phyloP scores from a whole-genome alignment of 2,797 vertebrate genomes.

The Monodelphis domestica region DNA sequence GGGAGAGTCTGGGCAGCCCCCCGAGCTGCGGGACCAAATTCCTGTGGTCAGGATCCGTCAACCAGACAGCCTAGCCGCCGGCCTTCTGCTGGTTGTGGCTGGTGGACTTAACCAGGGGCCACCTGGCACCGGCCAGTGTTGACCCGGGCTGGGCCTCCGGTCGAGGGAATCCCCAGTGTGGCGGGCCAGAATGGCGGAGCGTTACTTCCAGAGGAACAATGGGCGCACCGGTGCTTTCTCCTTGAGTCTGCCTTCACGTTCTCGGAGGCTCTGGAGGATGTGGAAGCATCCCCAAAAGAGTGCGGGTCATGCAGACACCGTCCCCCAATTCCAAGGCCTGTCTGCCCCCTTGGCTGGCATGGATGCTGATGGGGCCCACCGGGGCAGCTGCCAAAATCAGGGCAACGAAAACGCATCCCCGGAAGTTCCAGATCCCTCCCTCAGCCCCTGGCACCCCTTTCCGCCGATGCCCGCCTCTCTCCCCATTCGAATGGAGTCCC shows the following conservation, averaged over 20 bases:
- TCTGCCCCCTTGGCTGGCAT: too few relatives aligned
- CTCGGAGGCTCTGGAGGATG: too few relatives aligned
- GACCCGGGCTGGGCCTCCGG: conserved; percentile 34
- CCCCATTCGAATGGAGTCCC: neutral
- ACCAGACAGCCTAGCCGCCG: conserved; percentile 70
- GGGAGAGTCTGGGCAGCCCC: too few relatives aligned
- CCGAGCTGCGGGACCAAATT: conserved; percentile 72
- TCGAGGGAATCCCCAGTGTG: too few relatives aligned
- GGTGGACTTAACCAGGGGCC: conserved; percentile 46
- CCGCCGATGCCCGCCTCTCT: too few relatives aligned
- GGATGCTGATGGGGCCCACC: fast-evolving
- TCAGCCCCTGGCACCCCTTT: fast-evolving
- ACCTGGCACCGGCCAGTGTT: conserved; percentile 40
- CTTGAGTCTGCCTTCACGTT: too few relatives aligned
- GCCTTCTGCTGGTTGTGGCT: conserved; percentile 57
- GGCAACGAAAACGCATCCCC: neutral
- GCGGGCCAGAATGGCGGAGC: too few relatives aligned
- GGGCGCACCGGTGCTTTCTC: too few relatives aligned
- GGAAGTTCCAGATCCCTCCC: neutral
- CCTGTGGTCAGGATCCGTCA: conserved; percentile 71
- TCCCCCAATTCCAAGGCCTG: too few relatives aligned
- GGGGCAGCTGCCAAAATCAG: neutral
- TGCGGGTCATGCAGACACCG: too few relatives aligned
- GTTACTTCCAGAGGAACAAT: too few relatives aligned
- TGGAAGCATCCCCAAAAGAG: too few relatives aligned